Percentiles rank a stretch among this genome's conserved stretches.
Conservation (phyloP, 30 jellyfish, hydroid and myxozoan genomes). For the Turritopsis rubra region DNA sequence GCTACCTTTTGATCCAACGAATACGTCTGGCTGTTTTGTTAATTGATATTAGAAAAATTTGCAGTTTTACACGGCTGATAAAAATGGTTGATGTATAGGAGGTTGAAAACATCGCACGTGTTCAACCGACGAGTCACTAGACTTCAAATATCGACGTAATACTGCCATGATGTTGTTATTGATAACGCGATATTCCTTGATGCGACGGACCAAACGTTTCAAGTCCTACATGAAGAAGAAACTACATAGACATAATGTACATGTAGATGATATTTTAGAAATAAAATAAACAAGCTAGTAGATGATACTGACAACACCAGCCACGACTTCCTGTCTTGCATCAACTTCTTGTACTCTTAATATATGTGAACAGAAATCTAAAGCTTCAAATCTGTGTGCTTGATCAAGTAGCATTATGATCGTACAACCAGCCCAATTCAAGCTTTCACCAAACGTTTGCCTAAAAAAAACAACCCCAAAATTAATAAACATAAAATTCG, state of each 20-base stretch:
- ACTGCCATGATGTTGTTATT: constrained; percentile 85
- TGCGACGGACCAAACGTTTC: constrained; percentile 79
- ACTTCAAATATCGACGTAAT: constrained; percentile 63
- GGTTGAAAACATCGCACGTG: constrained; percentile 98
- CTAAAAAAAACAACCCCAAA: constrained; percentile 27
- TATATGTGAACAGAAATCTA: constrained; percentile 84
- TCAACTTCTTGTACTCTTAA: constrained; percentile 94
- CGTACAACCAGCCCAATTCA: constrained; percentile 98
- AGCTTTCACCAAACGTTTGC: constrained; percentile 97
- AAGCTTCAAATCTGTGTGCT: constrained; percentile 78
- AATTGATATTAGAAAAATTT: not conserved
- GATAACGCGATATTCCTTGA: constrained; percentile 67
- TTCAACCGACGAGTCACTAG: constrained; percentile 76
- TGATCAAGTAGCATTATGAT: constrained; percentile 77
- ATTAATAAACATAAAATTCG: too few relatives aligned
- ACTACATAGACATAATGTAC: not conserved
- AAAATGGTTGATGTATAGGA: constrained; percentile 90
- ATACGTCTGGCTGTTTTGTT: not conserved
- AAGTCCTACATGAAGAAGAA: constrained; percentile 49
- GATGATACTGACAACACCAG: constrained; percentile 78
- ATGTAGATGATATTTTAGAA: not conserved
- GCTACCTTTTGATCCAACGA: not conserved
- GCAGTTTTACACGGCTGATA: constrained; percentile 54
- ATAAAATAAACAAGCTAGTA: not conserved
- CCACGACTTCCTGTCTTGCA: constrained; percentile 83